phyloP scores from a whole-genome alignment of 2,113 vertebrate species.

The Sula dactylatra region DNA sequence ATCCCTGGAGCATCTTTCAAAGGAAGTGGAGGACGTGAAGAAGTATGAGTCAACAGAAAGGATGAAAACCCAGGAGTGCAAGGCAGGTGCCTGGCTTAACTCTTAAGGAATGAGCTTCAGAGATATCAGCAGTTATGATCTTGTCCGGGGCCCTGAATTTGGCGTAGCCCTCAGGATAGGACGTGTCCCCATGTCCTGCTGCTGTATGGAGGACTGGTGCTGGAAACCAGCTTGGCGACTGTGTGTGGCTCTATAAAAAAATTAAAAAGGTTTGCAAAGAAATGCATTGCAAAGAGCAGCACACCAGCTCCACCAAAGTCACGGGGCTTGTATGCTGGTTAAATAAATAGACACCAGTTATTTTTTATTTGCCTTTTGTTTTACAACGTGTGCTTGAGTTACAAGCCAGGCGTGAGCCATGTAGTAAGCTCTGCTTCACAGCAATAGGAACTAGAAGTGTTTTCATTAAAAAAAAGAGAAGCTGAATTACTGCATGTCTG shows the following conservation, averaged over 20 bases:
- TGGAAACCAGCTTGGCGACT: background rate
- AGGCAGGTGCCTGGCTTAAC: constrained; percentile 44
- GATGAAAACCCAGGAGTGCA: constrained; percentile 55
- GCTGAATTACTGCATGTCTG: background rate
- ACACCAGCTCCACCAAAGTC: background rate
- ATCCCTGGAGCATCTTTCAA: constrained; percentile 14
- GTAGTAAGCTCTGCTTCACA: background rate
- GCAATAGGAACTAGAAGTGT: background rate
- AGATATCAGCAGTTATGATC: background rate
- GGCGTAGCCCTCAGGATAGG: background rate
- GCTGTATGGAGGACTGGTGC: background rate
- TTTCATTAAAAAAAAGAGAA: background rate
- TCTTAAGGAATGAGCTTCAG: background rate
- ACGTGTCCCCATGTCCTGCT: background rate
- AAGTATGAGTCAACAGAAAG: background rate
- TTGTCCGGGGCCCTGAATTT: background rate
- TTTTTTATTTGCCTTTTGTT: background rate
- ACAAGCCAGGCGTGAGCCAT: rapidly evolving
- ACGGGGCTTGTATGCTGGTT: background rate
- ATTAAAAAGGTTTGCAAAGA: background rate
- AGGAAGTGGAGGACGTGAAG: constrained; percentile 7
- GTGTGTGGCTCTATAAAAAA: background rate
- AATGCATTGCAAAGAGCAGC: background rate
- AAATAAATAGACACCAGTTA: background rate
- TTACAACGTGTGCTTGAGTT: background rate